Conservation (phyloP, 2,888 invertebrate genomes). For the Oegoconia quadripuncta region DNA sequence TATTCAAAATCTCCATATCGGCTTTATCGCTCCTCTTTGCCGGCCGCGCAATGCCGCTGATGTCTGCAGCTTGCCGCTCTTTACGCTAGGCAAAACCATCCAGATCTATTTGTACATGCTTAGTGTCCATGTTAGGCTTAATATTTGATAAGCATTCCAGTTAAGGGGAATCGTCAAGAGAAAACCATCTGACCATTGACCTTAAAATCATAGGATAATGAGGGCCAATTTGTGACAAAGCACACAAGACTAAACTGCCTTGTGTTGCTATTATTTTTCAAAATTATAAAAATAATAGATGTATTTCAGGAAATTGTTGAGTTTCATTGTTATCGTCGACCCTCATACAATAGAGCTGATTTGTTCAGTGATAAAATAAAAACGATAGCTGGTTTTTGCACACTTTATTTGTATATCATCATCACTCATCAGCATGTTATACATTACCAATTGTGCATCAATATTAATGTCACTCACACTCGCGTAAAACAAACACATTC, state of each 20-base stretch:
- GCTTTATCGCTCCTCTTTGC: too few relatives aligned
- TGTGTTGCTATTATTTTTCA: slow-evolving; percentile 9
- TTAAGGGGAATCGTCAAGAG: too few relatives aligned
- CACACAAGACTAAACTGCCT: slow-evolving; percentile 16
- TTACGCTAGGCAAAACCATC: too few relatives aligned
- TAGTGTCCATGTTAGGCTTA: too few relatives aligned
- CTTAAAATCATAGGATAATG: too few relatives aligned
- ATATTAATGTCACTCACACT: neutral
- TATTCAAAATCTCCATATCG: too few relatives aligned
- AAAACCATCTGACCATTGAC: too few relatives aligned
- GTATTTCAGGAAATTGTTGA: slow-evolving; percentile 25
- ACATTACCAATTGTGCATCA: neutral
- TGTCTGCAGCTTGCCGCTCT: too few relatives aligned
- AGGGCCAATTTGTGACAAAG: slow-evolving; percentile 30
- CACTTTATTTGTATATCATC: slow-evolving; percentile 2
- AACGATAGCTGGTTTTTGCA: neutral
- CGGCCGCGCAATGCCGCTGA: too few relatives aligned
- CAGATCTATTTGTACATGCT: too few relatives aligned
- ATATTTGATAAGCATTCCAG: too few relatives aligned
- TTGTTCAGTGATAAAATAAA: neutral
- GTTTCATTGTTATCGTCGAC: slow-evolving; percentile 18
- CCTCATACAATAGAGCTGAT: neutral
- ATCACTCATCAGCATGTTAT: too few relatives aligned
- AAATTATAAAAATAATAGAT: slow-evolving; percentile 29
- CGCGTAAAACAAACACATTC: neutral